Evolutionary conservation across 2,113 vertebrate genomes (phyloP).

Genomic region (Abramis brama): DNA sequence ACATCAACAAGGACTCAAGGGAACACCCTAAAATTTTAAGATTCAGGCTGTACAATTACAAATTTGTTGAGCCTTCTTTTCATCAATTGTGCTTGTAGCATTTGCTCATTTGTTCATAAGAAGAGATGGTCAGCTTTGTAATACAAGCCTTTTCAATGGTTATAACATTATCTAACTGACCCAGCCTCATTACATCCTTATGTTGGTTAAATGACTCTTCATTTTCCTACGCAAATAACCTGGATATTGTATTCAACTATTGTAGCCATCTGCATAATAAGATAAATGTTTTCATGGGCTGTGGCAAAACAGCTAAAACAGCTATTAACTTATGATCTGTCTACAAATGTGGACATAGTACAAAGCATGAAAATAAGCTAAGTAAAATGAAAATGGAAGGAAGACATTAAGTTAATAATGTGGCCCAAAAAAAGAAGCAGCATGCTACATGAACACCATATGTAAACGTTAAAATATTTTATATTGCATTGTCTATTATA

Average conservation of each 20-base stretch:
- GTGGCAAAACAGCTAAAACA: neutral
- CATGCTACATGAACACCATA: neutral
- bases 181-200: constrained; percentile 14
- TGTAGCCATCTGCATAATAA: constrained; percentile 30
- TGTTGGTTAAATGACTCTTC: constrained; percentile 1
- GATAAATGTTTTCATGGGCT: constrained; percentile 8
- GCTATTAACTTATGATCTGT: neutral
- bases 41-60: neutral
- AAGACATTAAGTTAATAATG: neutral
- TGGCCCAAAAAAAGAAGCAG: neutral
- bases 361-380: neutral
- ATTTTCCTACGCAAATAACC: neutral
- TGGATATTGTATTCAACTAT: neutral
- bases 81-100: neutral
- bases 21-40: neutral
- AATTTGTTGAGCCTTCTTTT: neutral
- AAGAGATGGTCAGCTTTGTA: neutral
- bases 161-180: constrained; percentile 11
- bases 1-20: neutral
- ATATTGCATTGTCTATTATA: too few species aligned
- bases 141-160: neutral
- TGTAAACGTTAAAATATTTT: neutral
- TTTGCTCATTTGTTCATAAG: neutral
- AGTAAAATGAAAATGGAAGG: neutral
- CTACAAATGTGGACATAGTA: constrained; percentile 1